A percentile compares a stretch with the other conserved stretches of the same genome.
These are phyloP conservation scores for Galeopsomyia nigrocyanea DNA, from an alignment of 2,888 invertebrate genomes.

Conservation along the genomic window DNA sequence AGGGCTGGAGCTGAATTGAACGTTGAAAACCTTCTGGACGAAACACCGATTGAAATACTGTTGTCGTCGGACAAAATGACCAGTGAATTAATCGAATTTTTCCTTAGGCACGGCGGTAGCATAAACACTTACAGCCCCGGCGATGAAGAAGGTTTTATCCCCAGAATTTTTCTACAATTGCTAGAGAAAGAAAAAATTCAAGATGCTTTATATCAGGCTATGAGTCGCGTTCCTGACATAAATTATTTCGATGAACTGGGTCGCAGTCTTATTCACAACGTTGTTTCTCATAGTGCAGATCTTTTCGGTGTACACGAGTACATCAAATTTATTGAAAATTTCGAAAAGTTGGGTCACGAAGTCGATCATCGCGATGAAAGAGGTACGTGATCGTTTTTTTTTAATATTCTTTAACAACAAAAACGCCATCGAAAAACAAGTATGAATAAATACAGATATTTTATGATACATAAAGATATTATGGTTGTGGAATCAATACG, in stretches of 20 bases:
- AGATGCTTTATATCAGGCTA: too few relatives aligned
- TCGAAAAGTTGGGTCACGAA: neutral
- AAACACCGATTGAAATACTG: neutral
- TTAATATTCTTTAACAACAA: too few relatives aligned
- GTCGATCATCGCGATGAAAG: conserved; percentile 1
- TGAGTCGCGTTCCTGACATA: neutral
- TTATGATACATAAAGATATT: too few relatives aligned
- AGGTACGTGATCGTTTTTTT: neutral
- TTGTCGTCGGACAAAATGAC: too few relatives aligned
- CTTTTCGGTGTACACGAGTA: neutral
- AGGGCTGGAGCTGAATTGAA: neutral
- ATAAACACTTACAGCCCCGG: neutral
- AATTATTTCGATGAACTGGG: neutral
- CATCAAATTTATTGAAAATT: neutral
- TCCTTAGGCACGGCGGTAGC: neutral
- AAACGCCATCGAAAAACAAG: too few relatives aligned
- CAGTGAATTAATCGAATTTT: neutral
- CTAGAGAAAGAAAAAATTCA: too few relatives aligned
- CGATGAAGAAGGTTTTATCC: neutral
- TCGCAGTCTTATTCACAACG: conserved; percentile 7
- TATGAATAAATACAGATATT: too few relatives aligned
- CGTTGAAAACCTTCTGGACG: neutral
- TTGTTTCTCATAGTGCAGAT: neutral
- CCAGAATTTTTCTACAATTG: neutral
- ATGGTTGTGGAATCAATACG: too few relatives aligned